These are phyloP conservation scores for Alosa alosa DNA, from an alignment of 2,113 vertebrate species.

Conservation along the genomic window DNA sequence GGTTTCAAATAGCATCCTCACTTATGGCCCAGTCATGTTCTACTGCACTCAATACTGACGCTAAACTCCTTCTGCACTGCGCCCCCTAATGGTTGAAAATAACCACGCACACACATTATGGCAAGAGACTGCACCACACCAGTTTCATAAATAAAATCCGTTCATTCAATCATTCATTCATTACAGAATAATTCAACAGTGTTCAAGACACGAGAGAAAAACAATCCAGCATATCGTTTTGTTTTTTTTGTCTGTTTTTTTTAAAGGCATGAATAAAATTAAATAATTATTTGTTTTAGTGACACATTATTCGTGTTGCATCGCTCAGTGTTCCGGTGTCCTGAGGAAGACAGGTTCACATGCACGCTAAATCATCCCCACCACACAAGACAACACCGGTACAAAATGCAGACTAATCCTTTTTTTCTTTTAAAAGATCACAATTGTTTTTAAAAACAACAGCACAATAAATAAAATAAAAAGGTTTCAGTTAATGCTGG, in stretches of 20 bases:
- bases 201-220: slow-evolving; percentile 59
- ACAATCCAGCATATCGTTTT: slow-evolving; percentile 41
- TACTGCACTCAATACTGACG: neutral
- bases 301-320: slow-evolving; percentile 50
- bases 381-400: neutral
- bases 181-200: slow-evolving; percentile 55
- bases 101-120: neutral
- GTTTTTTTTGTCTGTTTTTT: neutral
- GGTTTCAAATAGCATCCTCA: neutral
- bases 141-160: neutral
- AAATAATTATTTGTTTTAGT: slow-evolving; percentile 38
- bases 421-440: slow-evolving; percentile 11
- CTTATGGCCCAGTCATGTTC: neutral
- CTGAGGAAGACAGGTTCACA: slow-evolving; percentile 43
- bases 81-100: neutral
- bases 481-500: neutral
- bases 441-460: slow-evolving; percentile 34
- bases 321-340: slow-evolving; percentile 43
- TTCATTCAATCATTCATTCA: slow-evolving; percentile 4
- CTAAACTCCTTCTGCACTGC: neutral
- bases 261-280: slow-evolving; percentile 7
- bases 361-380: neutral
- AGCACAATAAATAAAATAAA: neutral
- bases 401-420: neutral
- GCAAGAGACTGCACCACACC: neutral